Conservation (phyloP, 1,140 invertebrate species). For the Propsilocerus akamusi region DNA sequence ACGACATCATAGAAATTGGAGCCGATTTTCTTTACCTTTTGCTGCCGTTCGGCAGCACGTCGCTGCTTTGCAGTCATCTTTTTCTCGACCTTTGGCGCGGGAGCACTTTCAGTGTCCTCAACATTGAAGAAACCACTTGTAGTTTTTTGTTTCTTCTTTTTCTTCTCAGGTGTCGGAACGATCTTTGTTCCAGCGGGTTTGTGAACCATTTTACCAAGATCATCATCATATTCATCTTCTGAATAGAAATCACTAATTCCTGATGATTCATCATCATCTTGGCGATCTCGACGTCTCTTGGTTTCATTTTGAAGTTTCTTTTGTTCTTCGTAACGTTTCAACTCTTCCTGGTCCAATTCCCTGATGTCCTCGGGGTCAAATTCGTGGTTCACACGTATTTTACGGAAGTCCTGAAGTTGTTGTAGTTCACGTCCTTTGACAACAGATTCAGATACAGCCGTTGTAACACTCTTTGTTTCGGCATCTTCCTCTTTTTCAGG, state of each 20-base stretch:
- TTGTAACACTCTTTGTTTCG: conserved; percentile 15
- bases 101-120: conserved; percentile 21
- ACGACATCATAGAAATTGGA: conserved; percentile 83
- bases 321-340: conserved; percentile 30
- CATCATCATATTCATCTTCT: conserved; percentile 31
- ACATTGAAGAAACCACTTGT: conserved; percentile 41
- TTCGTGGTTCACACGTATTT: conserved; percentile 54
- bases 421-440: conserved; percentile 20
- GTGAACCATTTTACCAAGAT: conserved; percentile 21
- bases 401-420: conserved; percentile 54
- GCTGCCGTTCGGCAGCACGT: conserved; percentile 49
- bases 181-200: conserved; percentile 25
- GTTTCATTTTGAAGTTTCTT: conserved; percentile 24
- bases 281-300: conserved; percentile 15
- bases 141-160: conserved; percentile 18
- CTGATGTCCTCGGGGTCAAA: conserved; percentile 48
- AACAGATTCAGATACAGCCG: conserved; percentile 20
- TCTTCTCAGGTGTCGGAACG: conserved; percentile 23
- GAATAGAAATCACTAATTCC: conserved; percentile 40
- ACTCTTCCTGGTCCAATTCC: conserved; percentile 32
- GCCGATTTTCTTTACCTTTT: conserved; percentile 71
- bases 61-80: conserved; percentile 59
- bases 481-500: conserved; percentile 13
- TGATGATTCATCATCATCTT: conserved; percentile 23
- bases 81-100: conserved; percentile 12